Evolutionary conservation across 2,888 invertebrate species (phyloP).

Genomic region (Nasonia oneida): DNA sequence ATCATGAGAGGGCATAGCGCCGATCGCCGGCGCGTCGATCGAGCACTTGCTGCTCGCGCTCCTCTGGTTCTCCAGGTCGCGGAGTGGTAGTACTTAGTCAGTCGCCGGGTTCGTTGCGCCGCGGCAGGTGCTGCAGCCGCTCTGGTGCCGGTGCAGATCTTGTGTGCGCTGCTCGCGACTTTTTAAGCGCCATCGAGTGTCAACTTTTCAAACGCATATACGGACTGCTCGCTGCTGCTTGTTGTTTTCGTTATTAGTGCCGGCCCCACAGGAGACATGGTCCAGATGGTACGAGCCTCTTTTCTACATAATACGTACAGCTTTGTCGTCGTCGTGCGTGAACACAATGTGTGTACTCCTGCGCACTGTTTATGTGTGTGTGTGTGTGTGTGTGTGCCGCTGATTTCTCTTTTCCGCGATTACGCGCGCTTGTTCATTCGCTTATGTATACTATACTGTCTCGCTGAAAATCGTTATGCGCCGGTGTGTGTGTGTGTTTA

Average conservation of each 20-base stretch:
- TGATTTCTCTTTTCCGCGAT: slow-evolving; percentile 16
- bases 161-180: neutral
- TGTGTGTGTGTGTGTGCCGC: neutral
- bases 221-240: neutral
- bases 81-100: neutral
- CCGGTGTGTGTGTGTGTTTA: neutral
- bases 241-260: neutral
- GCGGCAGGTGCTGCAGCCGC: neutral
- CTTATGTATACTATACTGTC: no score
- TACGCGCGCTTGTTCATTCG: neutral
- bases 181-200: no score
- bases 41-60: neutral
- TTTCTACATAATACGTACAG: neutral
- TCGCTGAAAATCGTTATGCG: neutral
- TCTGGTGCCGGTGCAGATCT: neutral
- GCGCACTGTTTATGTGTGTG: no score
- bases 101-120: slow-evolving; percentile 2
- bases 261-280: slow-evolving; percentile 11
- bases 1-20: neutral
- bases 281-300: slow-evolving; percentile 49
- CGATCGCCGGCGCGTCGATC: neutral
- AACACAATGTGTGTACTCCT: neutral
- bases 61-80: neutral
- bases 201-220: no score
- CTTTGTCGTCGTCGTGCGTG: neutral